Conservation (phyloP, 2,888 invertebrate genomes). For the Machimus atricapillus region DNA sequence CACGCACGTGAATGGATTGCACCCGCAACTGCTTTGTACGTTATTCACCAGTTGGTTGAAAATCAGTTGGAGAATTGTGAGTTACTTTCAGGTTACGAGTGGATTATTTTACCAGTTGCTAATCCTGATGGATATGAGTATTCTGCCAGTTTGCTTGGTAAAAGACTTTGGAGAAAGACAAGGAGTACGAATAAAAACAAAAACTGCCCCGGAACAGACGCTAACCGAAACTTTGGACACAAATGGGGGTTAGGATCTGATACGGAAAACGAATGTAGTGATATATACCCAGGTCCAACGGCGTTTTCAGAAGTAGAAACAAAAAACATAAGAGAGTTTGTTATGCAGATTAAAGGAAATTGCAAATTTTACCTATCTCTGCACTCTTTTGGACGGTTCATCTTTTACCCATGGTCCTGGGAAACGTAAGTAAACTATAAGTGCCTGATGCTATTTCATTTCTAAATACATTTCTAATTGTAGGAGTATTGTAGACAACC, state of each 20-base stretch:
- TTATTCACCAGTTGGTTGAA: constrained; percentile 68
- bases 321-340: constrained; percentile 58
- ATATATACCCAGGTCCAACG: constrained; percentile 68
- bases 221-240: constrained; percentile 78
- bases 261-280: constrained; percentile 63
- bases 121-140: constrained; percentile 78
- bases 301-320: constrained; percentile 75
- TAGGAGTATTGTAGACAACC: background rate
- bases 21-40: constrained; percentile 67
- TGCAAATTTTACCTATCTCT: background rate
- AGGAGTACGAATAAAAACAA: constrained; percentile 62
- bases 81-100: constrained; percentile 68
- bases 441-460: background rate
- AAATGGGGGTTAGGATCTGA: constrained; percentile 68
- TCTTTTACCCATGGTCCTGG: background rate
- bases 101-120: constrained; percentile 70
- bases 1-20: constrained; percentile 77
- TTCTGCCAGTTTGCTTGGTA: background rate
- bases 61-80: constrained; percentile 60
- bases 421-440: background rate
- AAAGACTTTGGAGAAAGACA: constrained; percentile 72
- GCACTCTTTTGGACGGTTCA: background rate
- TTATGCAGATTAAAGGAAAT: background rate
- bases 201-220: constrained; percentile 73
- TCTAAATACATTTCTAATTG: background rate